A percentile compares a stretch with the other conserved stretches of the same genome.
phyloP scores from a whole-genome alignment of 2,797 vertebrate species.

The Amblyopsis hoosieri region DNA sequence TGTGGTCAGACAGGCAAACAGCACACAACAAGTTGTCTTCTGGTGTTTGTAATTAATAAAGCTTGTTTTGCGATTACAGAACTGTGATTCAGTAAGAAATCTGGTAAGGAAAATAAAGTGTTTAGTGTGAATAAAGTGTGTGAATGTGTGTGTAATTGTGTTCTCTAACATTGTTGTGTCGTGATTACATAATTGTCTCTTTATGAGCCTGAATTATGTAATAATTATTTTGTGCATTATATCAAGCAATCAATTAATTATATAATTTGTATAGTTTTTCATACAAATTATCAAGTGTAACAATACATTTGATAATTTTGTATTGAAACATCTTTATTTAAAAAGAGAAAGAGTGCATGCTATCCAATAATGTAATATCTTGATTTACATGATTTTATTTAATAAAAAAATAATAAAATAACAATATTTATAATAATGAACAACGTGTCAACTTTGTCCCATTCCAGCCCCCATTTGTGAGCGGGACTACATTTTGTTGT shows the following conservation, averaged over 20 bases:
- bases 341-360: not conserved
- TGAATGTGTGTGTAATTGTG: no score
- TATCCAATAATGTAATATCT: not conserved
- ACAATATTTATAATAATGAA: no score
- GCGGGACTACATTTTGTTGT: constrained; percentile 65
- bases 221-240: no score
- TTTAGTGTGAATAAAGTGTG: no score
- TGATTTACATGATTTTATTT: constrained; percentile 25
- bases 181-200: no score
- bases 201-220: no score
- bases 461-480: constrained; percentile 4
- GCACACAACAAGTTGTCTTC: constrained; percentile 13
- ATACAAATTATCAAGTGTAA: no score
- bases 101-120: not conserved
- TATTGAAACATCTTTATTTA: no score
- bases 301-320: no score
- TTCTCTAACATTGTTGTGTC: no score
- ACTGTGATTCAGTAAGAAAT: constrained; percentile 18
- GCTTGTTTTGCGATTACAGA: not conserved
- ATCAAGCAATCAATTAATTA: no score
- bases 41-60: constrained; percentile 6
- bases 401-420: not conserved
- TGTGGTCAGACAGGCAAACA: constrained; percentile 51
- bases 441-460: constrained; percentile 26
- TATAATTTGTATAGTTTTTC: no score